Evolutionary conservation across 2,113 vertebrate species (phyloP).

Genomic region (Pygoscelis adeliae): DNA sequence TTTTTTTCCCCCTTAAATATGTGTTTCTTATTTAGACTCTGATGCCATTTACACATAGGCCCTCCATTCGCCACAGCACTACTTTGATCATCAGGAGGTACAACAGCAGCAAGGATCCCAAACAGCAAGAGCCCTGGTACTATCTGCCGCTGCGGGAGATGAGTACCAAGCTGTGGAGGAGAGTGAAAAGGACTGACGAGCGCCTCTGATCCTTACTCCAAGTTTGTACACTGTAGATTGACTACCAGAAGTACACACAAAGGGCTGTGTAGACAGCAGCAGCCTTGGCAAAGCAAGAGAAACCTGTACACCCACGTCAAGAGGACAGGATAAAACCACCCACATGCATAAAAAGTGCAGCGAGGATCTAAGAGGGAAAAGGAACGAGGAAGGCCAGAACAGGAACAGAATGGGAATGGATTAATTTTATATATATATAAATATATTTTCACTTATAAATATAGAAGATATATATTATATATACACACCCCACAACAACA

Average conservation of each 20-base stretch:
- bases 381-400: not conserved
- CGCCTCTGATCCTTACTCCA: not conserved
- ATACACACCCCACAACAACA: not conserved
- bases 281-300: not conserved
- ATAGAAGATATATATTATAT: not conserved
- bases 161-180: not conserved
- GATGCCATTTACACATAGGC: not conserved
- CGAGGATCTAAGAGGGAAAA: not conserved
- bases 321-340: not conserved
- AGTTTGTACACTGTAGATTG: rapidly evolving
- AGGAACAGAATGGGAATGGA: not conserved
- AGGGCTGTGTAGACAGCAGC: not conserved
- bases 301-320: not conserved
- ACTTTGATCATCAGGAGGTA: not conserved
- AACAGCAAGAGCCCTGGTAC: not conserved
- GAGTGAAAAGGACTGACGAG: not conserved
- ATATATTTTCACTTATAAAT: too few species aligned
- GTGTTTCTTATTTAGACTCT: not conserved
- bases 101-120: not conserved
- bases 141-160: rapidly evolving
- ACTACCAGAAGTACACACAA: not conserved
- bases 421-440: not conserved
- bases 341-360: too few species aligned
- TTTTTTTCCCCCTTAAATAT: not conserved
- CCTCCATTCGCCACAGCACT: not conserved